These are phyloP conservation scores for Calvadosia cruxmelitensis DNA, from an alignment of 30 jellyfish, hydroid and myxozoan genomes.

Conservation along the genomic window DNA sequence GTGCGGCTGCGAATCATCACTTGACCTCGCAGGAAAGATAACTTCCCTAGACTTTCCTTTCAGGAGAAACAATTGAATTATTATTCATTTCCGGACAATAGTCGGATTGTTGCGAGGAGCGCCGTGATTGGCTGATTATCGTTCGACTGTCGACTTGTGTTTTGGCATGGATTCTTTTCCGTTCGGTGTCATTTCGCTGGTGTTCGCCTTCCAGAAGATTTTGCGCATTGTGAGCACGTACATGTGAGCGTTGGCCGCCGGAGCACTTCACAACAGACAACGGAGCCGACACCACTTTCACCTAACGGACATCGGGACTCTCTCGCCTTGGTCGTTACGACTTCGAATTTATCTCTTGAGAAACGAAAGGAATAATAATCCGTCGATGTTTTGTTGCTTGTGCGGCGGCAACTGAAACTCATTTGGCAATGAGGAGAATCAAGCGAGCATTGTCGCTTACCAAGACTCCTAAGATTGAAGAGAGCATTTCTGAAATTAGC, in stretches of 20 bases:
- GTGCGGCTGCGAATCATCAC: too few species aligned
- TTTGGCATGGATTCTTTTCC: not conserved
- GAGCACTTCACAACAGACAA: too few species aligned
- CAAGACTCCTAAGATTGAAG: slow-evolving; percentile 95
- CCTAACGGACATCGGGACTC: too few species aligned
- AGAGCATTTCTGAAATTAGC: slow-evolving; percentile 75
- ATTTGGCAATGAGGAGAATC: slow-evolving; percentile 65
- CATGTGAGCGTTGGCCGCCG: too few species aligned
- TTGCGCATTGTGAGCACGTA: slow-evolving; percentile 2
- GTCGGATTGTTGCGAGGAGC: not conserved
- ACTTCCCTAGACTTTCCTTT: not conserved
- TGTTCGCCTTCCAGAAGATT: not conserved
- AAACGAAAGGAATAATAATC: too few species aligned
- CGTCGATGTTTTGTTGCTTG: too few species aligned
- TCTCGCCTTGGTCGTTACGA: too few species aligned
- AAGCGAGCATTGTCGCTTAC: slow-evolving; percentile 91
- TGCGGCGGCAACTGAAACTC: too few species aligned
- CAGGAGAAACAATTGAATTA: not conserved
- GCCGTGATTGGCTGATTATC: not conserved
- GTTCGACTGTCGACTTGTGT: not conserved
- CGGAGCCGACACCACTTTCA: too few species aligned
- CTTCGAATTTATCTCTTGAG: too few species aligned
- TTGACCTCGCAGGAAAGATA: too few species aligned
- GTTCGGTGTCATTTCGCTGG: not conserved
- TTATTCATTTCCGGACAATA: not conserved